Evolutionary conservation across 2,113 vertebrate species (phyloP), one percentile per base, ranked within the genome.

Genomic region (Corythornis vintsioides): DNA sequence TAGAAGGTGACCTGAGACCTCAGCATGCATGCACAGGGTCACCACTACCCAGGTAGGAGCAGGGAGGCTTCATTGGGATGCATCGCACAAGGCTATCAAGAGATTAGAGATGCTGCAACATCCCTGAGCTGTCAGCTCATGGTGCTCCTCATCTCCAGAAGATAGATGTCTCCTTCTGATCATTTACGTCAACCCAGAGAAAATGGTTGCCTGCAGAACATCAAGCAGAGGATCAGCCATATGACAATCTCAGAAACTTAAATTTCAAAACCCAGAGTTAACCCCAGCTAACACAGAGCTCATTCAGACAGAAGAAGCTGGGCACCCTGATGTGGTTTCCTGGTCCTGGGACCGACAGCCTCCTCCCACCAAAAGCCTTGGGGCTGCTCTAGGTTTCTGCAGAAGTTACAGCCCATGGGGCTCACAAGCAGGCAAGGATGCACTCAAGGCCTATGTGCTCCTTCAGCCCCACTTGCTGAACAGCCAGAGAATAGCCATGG

Each of bases 101-200:
- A 70, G 81, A 82, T 11, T 13, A 86, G 74, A 70, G 66, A 75
- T 1, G 4, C 91, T 66, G 80, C 42, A 80, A 66, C n/a, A 66
- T 88, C 88, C 79, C 86, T 38, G 47, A 61, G 76, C 92, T 96
- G 95, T 92, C 97, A 94, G 86, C 64, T 45, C 33, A 7, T 3
- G 2, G 77, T 18, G 50, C 75, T 87, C 42, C 67, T 67, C 0
- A 8, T 59, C 60, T 70, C 13, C 0, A 4, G 74, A 92, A 92
- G 83, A 90, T 0, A 2, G 86, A 94, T 7, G 60, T 82, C 60
- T 93, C 47, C 60, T 91, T 90, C 78, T 3, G 0, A 84, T 22
- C n/a, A 3, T 24, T 83, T 84, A 89, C n/a, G 4, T 83, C 81
- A 70, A 28, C 33, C 45, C 50, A 57, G 45, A 76, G 67, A 91